A percentile compares a stretch with the other conserved stretches of the same genome.
Conservation (phyloP, 2,797 vertebrate genomes). For the Urocyon cinereoargenteus region DNA sequence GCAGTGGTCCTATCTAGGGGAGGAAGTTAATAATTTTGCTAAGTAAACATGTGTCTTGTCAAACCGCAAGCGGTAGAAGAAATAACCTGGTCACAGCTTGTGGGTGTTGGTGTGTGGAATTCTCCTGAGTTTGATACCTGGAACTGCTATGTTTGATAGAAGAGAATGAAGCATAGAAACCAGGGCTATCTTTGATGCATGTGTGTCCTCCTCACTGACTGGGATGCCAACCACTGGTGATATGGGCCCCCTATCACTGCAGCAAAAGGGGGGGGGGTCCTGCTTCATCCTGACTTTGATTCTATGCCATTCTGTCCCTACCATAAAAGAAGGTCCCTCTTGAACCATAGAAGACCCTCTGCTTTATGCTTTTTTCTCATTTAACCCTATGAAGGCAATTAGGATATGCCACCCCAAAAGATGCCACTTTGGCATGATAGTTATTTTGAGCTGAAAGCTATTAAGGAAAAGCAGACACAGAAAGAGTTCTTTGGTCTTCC, state of each 20-base stretch:
- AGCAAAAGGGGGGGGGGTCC: not conserved
- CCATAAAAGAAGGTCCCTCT: not conserved
- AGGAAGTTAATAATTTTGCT: not conserved
- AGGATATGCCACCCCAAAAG: not conserved
- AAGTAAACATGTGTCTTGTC: not conserved
- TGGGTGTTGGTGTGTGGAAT: not conserved
- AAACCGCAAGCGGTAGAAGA: not conserved
- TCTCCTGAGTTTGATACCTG: not conserved
- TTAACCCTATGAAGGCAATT: not conserved
- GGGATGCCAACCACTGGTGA: not conserved
- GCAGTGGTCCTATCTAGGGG: not conserved
- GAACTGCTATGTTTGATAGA: not conserved
- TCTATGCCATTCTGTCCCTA: not conserved
- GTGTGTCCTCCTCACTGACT: not conserved
- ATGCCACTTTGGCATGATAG: not conserved
- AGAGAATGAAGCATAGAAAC: not conserved
- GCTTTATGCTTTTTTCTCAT: not conserved
- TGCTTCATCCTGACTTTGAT: not conserved
- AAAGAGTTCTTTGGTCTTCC: not conserved
- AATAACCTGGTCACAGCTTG: not conserved
- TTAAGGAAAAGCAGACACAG: not conserved
- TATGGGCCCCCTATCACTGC: not conserved
- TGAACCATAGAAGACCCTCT: not conserved
- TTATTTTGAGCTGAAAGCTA: not conserved
- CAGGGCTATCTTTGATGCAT: rapidly evolving